Evolutionary conservation across 1,140 invertebrate genomes (phyloP).

Genomic region (Drosophila ambigua): DNA sequence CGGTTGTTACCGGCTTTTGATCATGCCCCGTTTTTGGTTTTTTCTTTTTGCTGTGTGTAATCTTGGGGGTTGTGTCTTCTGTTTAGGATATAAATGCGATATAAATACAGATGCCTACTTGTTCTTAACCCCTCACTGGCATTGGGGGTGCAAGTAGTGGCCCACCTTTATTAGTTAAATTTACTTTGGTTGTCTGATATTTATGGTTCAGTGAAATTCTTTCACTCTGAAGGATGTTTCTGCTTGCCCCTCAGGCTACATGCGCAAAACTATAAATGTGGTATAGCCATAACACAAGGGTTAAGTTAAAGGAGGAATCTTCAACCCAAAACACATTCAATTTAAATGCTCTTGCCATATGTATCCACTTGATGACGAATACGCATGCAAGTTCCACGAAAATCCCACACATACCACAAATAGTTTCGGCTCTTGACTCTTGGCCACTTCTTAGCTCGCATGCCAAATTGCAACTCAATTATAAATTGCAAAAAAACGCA

Average conservation of each 20-base stretch:
- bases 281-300: slow-evolving; percentile 4
- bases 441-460: slow-evolving; percentile 56
- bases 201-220: too few relatives aligned
- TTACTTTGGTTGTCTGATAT: background rate
- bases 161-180: too few relatives aligned
- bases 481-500: slow-evolving; percentile 68
- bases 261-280: too few relatives aligned
- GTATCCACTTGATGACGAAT: slow-evolving; percentile 69
- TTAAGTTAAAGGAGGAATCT: slow-evolving; percentile 31
- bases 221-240: background rate
- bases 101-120: slow-evolving; percentile 46
- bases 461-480: slow-evolving; percentile 81
- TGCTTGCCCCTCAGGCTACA: background rate
- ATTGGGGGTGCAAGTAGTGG: background rate
- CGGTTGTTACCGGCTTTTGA: slow-evolving; percentile 43
- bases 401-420: slow-evolving; percentile 58
- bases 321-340: background rate
- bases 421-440: slow-evolving; percentile 47
- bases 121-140: slow-evolving; percentile 49
- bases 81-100: slow-evolving; percentile 61
- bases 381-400: slow-evolving; percentile 80
- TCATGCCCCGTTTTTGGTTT: slow-evolving; percentile 34
- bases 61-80: slow-evolving; percentile 53
- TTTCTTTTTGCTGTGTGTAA: slow-evolving; percentile 30
- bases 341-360: slow-evolving; percentile 47